A percentile compares a stretch with the other conserved stretches of the same genome.
These are phyloP conservation scores for Ferrisia virgata DNA, from an alignment of 2,888 invertebrate genomes.

Conservation along the genomic window DNA sequence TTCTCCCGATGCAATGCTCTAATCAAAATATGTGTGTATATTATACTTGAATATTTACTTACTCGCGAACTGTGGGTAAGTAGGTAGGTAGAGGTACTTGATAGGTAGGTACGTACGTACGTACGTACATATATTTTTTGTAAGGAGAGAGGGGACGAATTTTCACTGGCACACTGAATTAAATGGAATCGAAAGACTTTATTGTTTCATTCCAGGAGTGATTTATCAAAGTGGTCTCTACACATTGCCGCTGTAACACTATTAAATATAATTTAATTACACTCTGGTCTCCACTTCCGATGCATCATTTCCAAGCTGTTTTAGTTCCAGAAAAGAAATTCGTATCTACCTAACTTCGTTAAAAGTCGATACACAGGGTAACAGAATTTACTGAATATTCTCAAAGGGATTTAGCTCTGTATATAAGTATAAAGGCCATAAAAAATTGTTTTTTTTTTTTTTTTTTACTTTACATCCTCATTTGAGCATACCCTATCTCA, in stretches of 20 bases:
- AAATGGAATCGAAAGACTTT: not conserved
- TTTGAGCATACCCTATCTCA: not conserved
- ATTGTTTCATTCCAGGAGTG: not conserved
- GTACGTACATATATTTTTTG: not conserved
- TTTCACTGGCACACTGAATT: not conserved
- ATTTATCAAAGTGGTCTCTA: constrained; percentile 15
- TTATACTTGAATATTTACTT: no score
- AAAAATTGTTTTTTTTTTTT: constrained; percentile 5
- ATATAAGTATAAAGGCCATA: constrained; percentile 8
- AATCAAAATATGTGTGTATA: no score
- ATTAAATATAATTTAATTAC: constrained; percentile 25
- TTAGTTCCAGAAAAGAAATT: constrained; percentile 13
- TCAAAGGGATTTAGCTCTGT: constrained; percentile 5
- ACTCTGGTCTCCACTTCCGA: not conserved
- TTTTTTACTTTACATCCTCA: not conserved
- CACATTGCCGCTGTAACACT: not conserved
- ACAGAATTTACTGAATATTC: constrained; percentile 18
- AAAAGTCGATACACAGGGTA: not conserved
- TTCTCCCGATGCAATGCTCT: no score
- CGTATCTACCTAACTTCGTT: not conserved
- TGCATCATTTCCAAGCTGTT: constrained; percentile 8
- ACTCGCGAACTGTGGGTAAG: no score
- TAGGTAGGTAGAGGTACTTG: no score
- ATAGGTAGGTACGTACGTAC: no score
- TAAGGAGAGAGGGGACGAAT: not conserved